Conservation (phyloP, 1,140 invertebrate genomes). For the Zeugodacus cucurbitae region DNA sequence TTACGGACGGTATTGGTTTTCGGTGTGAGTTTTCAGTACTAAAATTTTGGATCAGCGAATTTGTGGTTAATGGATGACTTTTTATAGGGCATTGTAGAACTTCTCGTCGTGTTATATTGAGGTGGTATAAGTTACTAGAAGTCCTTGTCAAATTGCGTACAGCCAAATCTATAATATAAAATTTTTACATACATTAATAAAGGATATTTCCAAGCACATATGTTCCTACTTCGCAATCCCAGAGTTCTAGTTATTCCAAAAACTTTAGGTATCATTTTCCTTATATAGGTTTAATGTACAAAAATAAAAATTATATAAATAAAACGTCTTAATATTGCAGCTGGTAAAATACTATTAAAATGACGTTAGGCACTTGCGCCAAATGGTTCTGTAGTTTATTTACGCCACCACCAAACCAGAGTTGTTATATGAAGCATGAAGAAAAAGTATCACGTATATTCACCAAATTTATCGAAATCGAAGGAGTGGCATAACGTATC, state of each 20-base stretch:
- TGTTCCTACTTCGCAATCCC: not conserved
- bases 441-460: not conserved
- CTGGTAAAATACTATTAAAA: not conserved
- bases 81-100: not conserved
- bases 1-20: conserved; percentile 34
- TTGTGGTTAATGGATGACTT: not conserved
- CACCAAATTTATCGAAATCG: not conserved
- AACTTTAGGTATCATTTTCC: not conserved
- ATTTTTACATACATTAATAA: not conserved
- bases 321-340: not conserved
- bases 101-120: not conserved
- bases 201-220: not conserved
- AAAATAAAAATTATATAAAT: conserved; percentile 8
- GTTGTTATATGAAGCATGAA: not conserved
- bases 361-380: not conserved
- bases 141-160: not conserved
- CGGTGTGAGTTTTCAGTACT: not conserved
- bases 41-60: not conserved
- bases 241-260: not conserved
- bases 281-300: not conserved
- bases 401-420: not conserved
- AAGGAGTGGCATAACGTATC: not conserved
- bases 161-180: not conserved
- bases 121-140: not conserved
- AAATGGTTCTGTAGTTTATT: not conserved